phyloP scores from a whole-genome alignment of 1,140 invertebrate genomes.

The Contarinia nasturtii region DNA sequence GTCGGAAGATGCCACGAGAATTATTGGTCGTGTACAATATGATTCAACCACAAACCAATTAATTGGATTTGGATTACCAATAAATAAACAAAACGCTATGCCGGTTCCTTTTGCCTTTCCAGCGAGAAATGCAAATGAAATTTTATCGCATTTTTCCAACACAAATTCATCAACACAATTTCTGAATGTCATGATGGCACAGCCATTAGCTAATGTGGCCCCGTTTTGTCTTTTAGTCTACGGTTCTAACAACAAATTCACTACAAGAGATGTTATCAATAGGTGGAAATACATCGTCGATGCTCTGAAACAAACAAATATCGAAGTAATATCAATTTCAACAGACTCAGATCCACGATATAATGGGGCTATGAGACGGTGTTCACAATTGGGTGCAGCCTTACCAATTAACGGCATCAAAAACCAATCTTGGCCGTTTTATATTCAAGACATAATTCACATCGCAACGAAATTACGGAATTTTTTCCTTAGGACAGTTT shows the following conservation, averaged over 20 bases:
- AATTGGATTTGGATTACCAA: neutral
- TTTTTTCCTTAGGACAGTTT: neutral
- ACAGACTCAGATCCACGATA: neutral
- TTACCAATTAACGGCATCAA: no score
- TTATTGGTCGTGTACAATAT: neutral
- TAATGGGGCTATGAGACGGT: neutral
- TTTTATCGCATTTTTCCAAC: neutral
- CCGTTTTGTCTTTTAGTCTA: neutral
- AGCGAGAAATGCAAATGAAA: neutral
- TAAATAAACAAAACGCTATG: neutral
- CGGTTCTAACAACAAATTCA: neutral
- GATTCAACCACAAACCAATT: neutral
- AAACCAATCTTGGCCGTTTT: neutral
- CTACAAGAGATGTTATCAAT: neutral
- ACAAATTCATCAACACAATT: neutral
- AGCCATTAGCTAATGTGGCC: neutral
- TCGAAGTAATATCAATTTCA: neutral
- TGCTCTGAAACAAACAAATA: no score
- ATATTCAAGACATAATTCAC: neutral
- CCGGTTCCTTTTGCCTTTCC: neutral
- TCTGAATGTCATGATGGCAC: neutral
- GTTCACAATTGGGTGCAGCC: neutral
- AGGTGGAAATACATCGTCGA: neutral
- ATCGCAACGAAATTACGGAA: neutral
- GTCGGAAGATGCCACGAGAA: neutral